Conservation (phyloP, 2,888 invertebrate species). For the Auanema freiburgensis region DNA sequence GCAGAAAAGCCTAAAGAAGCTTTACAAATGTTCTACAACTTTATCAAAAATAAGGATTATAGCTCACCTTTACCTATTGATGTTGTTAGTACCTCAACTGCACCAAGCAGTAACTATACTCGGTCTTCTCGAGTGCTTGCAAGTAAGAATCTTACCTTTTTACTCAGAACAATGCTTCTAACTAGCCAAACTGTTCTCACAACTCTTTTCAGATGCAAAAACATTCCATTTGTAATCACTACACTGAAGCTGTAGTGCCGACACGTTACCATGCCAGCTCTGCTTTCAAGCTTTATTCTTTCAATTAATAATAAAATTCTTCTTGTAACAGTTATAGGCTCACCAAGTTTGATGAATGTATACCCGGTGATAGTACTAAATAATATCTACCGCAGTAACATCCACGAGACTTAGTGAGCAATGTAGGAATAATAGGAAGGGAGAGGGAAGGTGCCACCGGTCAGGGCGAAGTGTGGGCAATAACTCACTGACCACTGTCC, state of each 20-base stretch:
- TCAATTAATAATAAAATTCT: no score
- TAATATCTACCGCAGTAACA: conserved; percentile 31
- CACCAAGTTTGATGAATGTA: conserved; percentile 26
- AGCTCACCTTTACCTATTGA: conserved; percentile 31
- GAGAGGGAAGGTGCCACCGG: conserved; percentile 7
- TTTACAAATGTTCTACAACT: conserved; percentile 59
- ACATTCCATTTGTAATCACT: no score
- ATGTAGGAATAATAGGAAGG: neutral
- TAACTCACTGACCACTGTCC: neutral
- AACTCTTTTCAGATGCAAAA: no score
- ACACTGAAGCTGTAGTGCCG: no score
- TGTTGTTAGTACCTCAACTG: neutral
- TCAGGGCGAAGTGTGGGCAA: neutral
- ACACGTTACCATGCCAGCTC: no score
- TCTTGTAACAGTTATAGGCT: no score
- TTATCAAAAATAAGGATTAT: conserved; percentile 46
- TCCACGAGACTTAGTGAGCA: conserved; percentile 21
- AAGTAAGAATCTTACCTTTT: no score
- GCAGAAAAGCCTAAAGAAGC: conserved; percentile 57
- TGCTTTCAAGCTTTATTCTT: no score
- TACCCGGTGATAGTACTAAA: conserved; percentile 32
- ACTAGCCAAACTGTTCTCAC: no score
- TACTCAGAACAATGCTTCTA: no score
- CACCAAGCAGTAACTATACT: no score
- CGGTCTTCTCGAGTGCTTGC: no score